These are phyloP conservation scores for Venustoraphidia nigricollis DNA, from an alignment of 2,888 invertebrate species.

Conservation along the genomic window DNA sequence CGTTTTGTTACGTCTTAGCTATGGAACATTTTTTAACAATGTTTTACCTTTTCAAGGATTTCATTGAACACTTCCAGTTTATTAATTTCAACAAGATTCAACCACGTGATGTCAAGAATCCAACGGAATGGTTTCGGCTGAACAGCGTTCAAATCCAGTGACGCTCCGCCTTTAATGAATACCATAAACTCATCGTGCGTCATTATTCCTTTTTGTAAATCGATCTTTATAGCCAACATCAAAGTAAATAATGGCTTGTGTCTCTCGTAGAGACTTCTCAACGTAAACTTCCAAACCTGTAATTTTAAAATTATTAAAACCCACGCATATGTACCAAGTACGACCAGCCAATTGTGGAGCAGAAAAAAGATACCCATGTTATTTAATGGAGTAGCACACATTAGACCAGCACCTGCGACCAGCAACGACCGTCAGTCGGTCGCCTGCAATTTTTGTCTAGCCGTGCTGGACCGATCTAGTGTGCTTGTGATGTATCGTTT, in stretches of 20 bases:
- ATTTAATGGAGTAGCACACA: too few species aligned
- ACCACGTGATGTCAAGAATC: conserved; percentile 92
- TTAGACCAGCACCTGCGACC: too few species aligned
- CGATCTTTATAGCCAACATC: conserved; percentile 91
- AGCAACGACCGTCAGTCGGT: too few species aligned
- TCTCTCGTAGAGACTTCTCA: conserved; percentile 81
- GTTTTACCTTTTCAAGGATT: conserved; percentile 53
- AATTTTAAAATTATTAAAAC: conserved; percentile 6
- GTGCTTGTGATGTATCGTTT: too few species aligned
- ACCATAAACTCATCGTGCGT: conserved; percentile 86
- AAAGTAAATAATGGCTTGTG: conserved; percentile 87
- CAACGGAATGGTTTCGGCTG: conserved; percentile 84
- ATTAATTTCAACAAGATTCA: conserved; percentile 87
- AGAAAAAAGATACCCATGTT: too few species aligned
- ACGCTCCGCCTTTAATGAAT: conserved; percentile 93
- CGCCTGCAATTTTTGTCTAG: too few species aligned
- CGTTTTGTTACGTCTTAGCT: too few species aligned
- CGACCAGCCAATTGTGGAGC: too few species aligned
- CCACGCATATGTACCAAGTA: too few species aligned
- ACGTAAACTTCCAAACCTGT: conserved; percentile 76
- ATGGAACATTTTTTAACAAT: background rate
- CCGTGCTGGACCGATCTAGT: too few species aligned
- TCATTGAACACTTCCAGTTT: conserved; percentile 66
- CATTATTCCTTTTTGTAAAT: conserved; percentile 65
- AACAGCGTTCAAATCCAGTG: conserved; percentile 83